These are phyloP conservation scores for Asteroscopus sphinx DNA, from an alignment of 2,888 invertebrate genomes.

Conservation along the genomic window DNA sequence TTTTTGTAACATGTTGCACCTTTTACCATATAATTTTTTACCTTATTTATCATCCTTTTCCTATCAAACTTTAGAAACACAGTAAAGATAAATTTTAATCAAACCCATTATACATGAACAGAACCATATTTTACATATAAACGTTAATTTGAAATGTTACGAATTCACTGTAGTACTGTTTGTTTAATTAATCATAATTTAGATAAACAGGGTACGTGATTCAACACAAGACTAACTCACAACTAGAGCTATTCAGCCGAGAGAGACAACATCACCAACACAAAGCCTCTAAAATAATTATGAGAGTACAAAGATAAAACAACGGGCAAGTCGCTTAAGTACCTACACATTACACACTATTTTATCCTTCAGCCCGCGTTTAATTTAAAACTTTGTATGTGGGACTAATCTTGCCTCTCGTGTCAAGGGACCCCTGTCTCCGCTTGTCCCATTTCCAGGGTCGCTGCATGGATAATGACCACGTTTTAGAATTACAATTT, in stretches of 20 bases:
- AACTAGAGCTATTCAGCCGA: slow-evolving; percentile 33
- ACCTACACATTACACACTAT: slow-evolving; percentile 58
- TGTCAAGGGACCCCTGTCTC: slow-evolving; percentile 70
- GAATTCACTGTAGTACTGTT: slow-evolving; percentile 40
- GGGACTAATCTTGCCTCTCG: slow-evolving; percentile 74
- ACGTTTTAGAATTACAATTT: slow-evolving; percentile 75
- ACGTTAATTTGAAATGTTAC: slow-evolving; percentile 43
- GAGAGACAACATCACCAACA: slow-evolving; percentile 40
- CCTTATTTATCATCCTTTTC: no score
- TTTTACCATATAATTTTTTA: no score
- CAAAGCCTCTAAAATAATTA: slow-evolving; percentile 66
- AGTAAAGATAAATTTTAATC: slow-evolving; percentile 29
- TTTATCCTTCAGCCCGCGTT: slow-evolving; percentile 62
- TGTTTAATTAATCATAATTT: slow-evolving; percentile 51
- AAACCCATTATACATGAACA: slow-evolving; percentile 19
- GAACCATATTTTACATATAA: slow-evolving; percentile 30
- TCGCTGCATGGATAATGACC: slow-evolving; percentile 74
- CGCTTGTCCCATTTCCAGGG: slow-evolving; percentile 61
- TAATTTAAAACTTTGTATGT: slow-evolving; percentile 80
- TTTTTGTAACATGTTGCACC: no score
- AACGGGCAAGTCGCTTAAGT: slow-evolving; percentile 54
- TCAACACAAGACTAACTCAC: slow-evolving; percentile 20
- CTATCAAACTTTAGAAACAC: slow-evolving; percentile 14
- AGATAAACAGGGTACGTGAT: slow-evolving; percentile 49
- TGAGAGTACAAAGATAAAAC: slow-evolving; percentile 63